These are phyloP conservation scores for Heterodera carotae DNA, from an alignment of 1,140 invertebrate species.

Conservation along the genomic window DNA sequence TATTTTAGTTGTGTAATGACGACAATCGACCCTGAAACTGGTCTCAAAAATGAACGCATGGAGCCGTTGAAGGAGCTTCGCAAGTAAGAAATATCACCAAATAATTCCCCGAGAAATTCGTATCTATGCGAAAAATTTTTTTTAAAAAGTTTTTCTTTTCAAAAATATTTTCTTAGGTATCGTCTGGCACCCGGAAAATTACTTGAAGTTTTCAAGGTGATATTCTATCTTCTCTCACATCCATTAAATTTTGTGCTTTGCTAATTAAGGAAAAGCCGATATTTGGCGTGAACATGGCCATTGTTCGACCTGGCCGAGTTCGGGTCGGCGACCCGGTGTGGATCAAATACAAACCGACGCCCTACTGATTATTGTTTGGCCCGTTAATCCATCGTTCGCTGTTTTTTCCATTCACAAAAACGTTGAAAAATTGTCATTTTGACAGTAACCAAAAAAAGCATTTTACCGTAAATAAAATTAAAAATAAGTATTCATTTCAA, in stretches of 20 bases:
- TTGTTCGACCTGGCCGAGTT: conserved; percentile 39
- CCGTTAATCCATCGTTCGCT: no score
- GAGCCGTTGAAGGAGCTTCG: conserved; percentile 45
- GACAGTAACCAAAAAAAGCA: no score
- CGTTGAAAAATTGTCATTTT: no score
- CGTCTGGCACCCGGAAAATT: conserved; percentile 52
- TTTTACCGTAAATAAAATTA: no score
- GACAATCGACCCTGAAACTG: conserved; percentile 49
- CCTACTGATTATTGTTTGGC: no score
- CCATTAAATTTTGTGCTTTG: no score
- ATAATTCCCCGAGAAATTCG: not conserved
- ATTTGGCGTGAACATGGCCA: conserved; percentile 52
- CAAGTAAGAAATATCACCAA: conserved; percentile 30
- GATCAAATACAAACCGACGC: conserved; percentile 51
- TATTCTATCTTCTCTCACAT: no score
- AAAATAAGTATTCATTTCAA: no score
- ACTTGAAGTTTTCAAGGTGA: conserved; percentile 32
- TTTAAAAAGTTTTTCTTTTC: no score
- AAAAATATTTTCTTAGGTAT: no score
- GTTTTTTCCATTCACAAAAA: no score
- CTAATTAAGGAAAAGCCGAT: conserved; percentile 43
- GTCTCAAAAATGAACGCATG: conserved; percentile 38
- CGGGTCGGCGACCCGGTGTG: conserved; percentile 45
- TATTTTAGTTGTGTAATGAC: conserved; percentile 49
- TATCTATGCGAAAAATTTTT: not conserved